These are phyloP conservation scores for Brachypalpus laphriformis DNA, from an alignment of 2,888 invertebrate species.

Conservation along the genomic window DNA sequence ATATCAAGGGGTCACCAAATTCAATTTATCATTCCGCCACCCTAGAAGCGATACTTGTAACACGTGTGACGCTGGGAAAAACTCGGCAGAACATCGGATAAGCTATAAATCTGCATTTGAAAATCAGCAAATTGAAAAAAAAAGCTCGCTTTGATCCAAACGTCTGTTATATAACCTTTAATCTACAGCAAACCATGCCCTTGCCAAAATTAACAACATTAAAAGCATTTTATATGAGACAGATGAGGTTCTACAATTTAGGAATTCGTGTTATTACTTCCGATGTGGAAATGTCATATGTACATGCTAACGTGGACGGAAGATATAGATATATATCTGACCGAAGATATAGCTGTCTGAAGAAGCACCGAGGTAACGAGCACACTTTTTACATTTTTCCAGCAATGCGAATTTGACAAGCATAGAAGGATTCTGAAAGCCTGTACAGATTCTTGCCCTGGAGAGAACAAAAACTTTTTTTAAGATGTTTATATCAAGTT, in stretches of 20 bases:
- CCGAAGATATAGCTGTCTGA: no score
- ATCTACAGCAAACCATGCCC: conserved; percentile 1
- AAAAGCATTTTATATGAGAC: no score
- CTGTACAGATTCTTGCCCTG: conserved; percentile 17
- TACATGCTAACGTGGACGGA: conserved; percentile 8
- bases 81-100: conserved; percentile 1
- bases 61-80: conserved; percentile 5
- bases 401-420: conserved; percentile 6
- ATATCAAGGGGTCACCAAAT: no score
- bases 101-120: background rate
- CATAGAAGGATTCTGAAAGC: background rate
- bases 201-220: conserved; percentile 1
- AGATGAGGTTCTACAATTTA: background rate
- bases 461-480: conserved; percentile 12
- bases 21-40: no score
- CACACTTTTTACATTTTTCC: conserved; percentile 1
- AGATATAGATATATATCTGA: no score
- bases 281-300: conserved; percentile 5
- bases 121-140: background rate
- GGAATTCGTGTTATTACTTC: conserved; percentile 6
- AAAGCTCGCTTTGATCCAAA: conserved; percentile 4
- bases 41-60: conserved; percentile 25
- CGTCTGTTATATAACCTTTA: conserved; percentile 36
- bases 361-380: conserved; percentile 9
- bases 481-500: background rate